Percentiles rank a stretch among this genome's conserved stretches.
Conservation (phyloP, 1,140 invertebrate species). For the Luehdorfia chinensis region DNA sequence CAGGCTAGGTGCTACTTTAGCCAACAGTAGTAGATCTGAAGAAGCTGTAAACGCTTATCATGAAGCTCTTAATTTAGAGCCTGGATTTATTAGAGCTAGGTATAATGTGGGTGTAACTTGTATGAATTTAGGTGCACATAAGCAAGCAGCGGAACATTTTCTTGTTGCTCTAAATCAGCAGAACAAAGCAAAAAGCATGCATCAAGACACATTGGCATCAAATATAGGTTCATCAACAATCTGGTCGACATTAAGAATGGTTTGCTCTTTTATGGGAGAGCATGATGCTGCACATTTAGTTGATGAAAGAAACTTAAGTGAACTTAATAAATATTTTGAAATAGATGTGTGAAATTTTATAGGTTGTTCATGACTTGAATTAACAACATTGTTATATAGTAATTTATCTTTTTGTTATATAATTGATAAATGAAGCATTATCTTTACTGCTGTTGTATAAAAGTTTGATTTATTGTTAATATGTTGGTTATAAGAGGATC, state of each 20-base stretch:
- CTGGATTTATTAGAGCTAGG: slow-evolving; percentile 96
- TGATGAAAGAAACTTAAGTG: slow-evolving; percentile 83
- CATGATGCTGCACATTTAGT: slow-evolving; percentile 87
- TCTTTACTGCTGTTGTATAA: slow-evolving; percentile 6
- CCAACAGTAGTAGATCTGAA: slow-evolving; percentile 95
- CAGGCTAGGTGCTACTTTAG: slow-evolving; percentile 96
- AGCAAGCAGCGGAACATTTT: slow-evolving; percentile 97
- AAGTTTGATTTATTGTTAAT: slow-evolving; percentile 11
- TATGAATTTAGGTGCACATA: slow-evolving; percentile 96
- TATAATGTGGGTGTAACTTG: slow-evolving; percentile 99
- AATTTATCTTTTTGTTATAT: slow-evolving; percentile 19
- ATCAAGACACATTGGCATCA: slow-evolving; percentile 48
- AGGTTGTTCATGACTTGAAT: no score
- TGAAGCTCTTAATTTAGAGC: slow-evolving; percentile 92
- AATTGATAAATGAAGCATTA: not conserved
- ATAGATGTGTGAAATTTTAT: slow-evolving; percentile 53
- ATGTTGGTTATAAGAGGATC: not conserved
- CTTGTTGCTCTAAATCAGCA: slow-evolving; percentile 96
- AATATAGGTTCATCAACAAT: slow-evolving; percentile 91
- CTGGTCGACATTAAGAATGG: slow-evolving; percentile 96
- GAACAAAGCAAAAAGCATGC: slow-evolving; percentile 81
- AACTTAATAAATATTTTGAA: slow-evolving; percentile 82
- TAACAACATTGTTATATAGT: no score
- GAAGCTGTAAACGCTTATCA: slow-evolving; percentile 98
- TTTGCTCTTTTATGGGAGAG: slow-evolving; percentile 91